These are phyloP conservation scores for Desmophyllum pertusum DNA, from an alignment of 92 coral and sea anemone genomes.

Conservation along the genomic window DNA sequence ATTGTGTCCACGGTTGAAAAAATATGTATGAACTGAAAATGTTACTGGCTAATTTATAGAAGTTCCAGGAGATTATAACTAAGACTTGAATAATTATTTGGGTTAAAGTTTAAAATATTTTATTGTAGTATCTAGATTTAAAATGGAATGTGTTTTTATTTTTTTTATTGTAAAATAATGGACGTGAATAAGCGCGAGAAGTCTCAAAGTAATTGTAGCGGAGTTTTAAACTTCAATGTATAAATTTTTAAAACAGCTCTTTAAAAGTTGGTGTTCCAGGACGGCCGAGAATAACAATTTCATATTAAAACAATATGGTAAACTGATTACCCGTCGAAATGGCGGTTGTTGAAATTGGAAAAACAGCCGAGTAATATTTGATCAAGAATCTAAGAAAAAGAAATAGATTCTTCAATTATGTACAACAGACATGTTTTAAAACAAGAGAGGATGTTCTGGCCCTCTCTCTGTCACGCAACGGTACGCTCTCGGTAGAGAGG, in stretches of 20 bases:
- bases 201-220: neutral
- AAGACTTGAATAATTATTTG: neutral
- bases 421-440: neutral
- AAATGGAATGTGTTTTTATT: neutral
- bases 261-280: neutral
- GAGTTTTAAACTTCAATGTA: no score
- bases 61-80: neutral
- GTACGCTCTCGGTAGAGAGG: no score
- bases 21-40: neutral
- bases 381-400: neutral
- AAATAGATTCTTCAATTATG: neutral
- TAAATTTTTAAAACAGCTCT: neutral
- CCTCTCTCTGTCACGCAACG: no score
- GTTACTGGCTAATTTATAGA: neutral
- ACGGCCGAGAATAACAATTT: neutral
- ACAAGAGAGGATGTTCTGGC: neutral
- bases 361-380: neutral
- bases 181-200: neutral
- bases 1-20: neutral
- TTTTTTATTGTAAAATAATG: neutral
- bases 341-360: neutral
- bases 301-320: neutral
- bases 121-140: neutral
- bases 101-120: neutral
- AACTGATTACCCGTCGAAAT: neutral